Evolutionary conservation across 2,797 vertebrate species (phyloP), one percentile per base, ranked within the genome.

Genomic region (Nothura maculosa): DNA sequence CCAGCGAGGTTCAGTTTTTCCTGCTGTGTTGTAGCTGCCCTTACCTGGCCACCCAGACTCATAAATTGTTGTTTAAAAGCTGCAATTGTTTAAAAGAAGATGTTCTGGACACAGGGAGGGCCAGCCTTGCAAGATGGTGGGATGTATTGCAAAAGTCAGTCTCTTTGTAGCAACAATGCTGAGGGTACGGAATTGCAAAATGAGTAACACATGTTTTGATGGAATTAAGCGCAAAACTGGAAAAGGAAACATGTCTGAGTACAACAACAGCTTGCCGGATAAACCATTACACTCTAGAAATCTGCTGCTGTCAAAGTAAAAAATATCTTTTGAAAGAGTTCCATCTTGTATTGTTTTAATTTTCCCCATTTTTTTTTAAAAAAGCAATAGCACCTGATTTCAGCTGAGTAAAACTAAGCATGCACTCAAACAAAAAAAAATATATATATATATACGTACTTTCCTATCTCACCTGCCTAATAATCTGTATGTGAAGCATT

Each of bases 261-360:
- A 55, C 62, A 93, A 63, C 34, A 77, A 58, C 76, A 45, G 61
- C 73, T 93, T 96, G 72, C 84, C 78, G 94, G 89, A 74, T 70
- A 85, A 89, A 80, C 89, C 75, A 50, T 85, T 90, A 34, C 36
- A 9, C 43, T 82, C 61, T 36, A 72, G 72, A 79, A 92, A 70
- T 57, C 57, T 48, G 32, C 84, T 92, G 90, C 81, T 87, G 60
- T 74, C 93, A 90, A 90, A 70, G 78, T 62, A 74, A 82, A 61
- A 87, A 58, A 62, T 19, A 27, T 19, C 60, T 76, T 73, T 73
- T 68, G 52, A 74, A 70, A 52, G 74, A 40, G 10, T 77, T 85
- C 68, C 78, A 61, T 60, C 79, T 63, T 61, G 32, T 50, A 63
- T 69, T 75, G 64, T 63, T 93, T 81, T 72, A 27, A 57, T 93